Evolutionary conservation across 1,140 invertebrate genomes (phyloP), one percentile per base, ranked within the genome.

Genomic region (Carcinoscorpius rotundicauda): DNA sequence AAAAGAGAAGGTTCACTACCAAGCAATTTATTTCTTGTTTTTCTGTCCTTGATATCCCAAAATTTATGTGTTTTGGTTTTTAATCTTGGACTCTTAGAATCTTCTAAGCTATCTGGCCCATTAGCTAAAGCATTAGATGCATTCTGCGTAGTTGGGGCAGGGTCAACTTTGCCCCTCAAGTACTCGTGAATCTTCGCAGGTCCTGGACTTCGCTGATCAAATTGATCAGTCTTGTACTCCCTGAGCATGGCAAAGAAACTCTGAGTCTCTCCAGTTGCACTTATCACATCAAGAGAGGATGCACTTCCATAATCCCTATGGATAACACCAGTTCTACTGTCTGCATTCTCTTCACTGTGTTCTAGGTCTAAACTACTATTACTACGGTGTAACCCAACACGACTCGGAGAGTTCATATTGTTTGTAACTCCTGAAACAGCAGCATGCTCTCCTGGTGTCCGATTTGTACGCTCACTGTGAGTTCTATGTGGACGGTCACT

Each of bases 191-290:
- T 75, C 63, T 74, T 74, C 10, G 75, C 72, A 8, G 84, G 82
- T 10, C 81, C 81, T 0, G 81, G 82, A 67, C 81, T 83, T 49
- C 85, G 76, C 72, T 87, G 83, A 70, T 87, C 83, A n/a, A 78
- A 75, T 49, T 69, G 66, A 9, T 64, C 61, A 10, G 61, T 64
- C n/a, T 82, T 75, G 71, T 85, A 84, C 73, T 77, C 76, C 61
- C 88, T 86, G 6, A 92, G 81, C 86, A 93, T 88, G 5, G 85
- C 86, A 76, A 88, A 87, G 73, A 89, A 86, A 68, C 84, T 84
- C 6, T 29, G 29, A 29, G 29, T 29, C 62, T 87, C 86, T 52
- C 81, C 79, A n/a, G 76, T 74, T 3, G 73, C 73, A 51, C 73
- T 74, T 53, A 86, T 81, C 64, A 86, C 79, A 73, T 88, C 85